These are phyloP conservation scores for Plectrocnemia conspersa DNA, from an alignment of 1,140 invertebrate species.

Conservation along the genomic window DNA sequence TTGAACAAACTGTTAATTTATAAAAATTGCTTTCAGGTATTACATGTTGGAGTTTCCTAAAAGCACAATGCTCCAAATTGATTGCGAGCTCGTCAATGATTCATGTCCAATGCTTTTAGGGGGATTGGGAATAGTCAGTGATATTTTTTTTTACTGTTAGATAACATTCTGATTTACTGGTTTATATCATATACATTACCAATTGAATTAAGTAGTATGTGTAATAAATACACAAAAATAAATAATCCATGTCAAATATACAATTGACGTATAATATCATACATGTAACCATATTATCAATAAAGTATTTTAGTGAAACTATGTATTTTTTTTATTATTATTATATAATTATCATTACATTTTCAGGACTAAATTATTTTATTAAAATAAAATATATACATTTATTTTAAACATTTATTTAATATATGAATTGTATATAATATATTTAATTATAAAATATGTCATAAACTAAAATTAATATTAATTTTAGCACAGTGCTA, in stretches of 20 bases:
- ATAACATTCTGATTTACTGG: background rate
- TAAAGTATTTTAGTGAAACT: background rate
- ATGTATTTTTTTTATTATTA: background rate
- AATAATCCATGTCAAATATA: background rate
- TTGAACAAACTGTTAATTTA: background rate
- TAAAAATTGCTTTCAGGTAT: conserved; percentile 38
- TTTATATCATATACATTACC: background rate
- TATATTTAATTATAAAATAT: too few relatives aligned
- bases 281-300: background rate
- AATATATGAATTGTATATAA: too few relatives aligned
- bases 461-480: too few relatives aligned
- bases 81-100: conserved; percentile 38
- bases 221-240: background rate
- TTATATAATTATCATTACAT: background rate
- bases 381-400: background rate
- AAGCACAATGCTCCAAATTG: conserved; percentile 31
- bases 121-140: conserved; percentile 37
- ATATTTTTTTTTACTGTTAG: conserved; percentile 12
- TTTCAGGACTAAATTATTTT: background rate
- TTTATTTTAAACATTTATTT: too few relatives aligned
- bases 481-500: too few relatives aligned
- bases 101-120: conserved; percentile 43
- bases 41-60: conserved; percentile 36
- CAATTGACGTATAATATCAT: background rate
- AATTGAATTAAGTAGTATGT: background rate